phyloP scores from a whole-genome alignment of 2,113 vertebrate genomes.

The Trematocara marginatum region DNA sequence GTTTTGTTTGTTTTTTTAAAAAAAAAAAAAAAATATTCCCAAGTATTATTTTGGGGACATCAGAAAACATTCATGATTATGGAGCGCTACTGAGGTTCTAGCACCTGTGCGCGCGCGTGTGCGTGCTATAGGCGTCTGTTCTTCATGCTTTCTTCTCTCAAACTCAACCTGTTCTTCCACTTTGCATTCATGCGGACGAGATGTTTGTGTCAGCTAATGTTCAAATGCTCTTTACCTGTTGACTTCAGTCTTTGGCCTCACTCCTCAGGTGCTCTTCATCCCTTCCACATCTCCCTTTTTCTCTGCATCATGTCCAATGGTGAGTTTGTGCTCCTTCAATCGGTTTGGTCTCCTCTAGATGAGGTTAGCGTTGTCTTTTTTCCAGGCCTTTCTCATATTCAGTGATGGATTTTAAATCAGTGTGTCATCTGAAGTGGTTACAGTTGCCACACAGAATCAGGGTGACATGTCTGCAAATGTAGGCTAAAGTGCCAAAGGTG shows the following conservation, averaged over 20 bases:
- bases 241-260: not conserved
- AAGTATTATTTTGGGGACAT: not conserved
- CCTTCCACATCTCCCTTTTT: not conserved
- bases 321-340: constrained; percentile 28
- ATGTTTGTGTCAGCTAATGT: constrained; percentile 46
- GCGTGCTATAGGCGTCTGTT: not conserved
- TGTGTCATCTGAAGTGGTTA: not conserved
- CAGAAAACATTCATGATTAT: not conserved
- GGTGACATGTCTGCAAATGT: not conserved
- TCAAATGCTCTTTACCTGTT: not conserved
- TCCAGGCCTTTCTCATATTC: not conserved
- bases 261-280: not conserved
- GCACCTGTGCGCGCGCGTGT: not conserved
- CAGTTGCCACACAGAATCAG: not conserved
- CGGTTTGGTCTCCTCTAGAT: not conserved
- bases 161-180: constrained; percentile 60
- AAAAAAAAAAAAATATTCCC: not conserved
- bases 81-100: not conserved
- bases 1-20: rapidly evolving
- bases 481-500: constrained; percentile 37
- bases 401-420: not conserved
- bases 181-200: not conserved
- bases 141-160: not conserved
- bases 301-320: not conserved
- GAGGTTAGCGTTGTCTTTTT: not conserved